phyloP scores from a whole-genome alignment of 2,113 vertebrate species.

The Crotalus tigris region DNA sequence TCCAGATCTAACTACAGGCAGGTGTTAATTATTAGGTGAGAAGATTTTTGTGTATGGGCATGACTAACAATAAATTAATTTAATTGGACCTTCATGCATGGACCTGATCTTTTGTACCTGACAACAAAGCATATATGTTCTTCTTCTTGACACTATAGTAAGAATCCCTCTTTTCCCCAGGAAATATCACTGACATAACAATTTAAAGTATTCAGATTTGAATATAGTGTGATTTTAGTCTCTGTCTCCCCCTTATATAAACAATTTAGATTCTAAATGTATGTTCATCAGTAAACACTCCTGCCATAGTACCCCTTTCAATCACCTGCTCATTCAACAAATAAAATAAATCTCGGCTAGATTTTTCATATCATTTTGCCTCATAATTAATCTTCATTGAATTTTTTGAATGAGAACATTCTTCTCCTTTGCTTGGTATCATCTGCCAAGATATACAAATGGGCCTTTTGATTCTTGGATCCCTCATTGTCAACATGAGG shows the following conservation, averaged over 20 bases:
- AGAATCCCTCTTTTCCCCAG: not conserved
- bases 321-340: constrained; percentile 46
- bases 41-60: not conserved
- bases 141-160: not conserved
- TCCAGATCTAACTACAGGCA: not conserved
- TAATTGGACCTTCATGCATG: not conserved
- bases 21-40: not conserved
- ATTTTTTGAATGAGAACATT: constrained; percentile 38
- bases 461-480: not conserved
- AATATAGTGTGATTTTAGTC: not conserved
- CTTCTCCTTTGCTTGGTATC: constrained; percentile 3
- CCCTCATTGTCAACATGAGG: not conserved
- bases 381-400: constrained; percentile 37
- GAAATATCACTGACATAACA: constrained; percentile 2
- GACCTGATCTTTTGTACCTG: not conserved
- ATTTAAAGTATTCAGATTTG: constrained; percentile 10
- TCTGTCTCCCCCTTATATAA: constrained; percentile 4
- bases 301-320: constrained; percentile 42
- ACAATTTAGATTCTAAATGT: constrained; percentile 36
- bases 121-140: not conserved
- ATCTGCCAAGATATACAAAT: constrained; percentile 27
- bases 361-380: constrained; percentile 43
- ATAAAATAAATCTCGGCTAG: constrained; percentile 52
- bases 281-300: constrained; percentile 43
- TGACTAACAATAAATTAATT: not conserved